phyloP scores from a whole-genome alignment of 2,113 vertebrate genomes.

The Onychostoma macrolepis region DNA sequence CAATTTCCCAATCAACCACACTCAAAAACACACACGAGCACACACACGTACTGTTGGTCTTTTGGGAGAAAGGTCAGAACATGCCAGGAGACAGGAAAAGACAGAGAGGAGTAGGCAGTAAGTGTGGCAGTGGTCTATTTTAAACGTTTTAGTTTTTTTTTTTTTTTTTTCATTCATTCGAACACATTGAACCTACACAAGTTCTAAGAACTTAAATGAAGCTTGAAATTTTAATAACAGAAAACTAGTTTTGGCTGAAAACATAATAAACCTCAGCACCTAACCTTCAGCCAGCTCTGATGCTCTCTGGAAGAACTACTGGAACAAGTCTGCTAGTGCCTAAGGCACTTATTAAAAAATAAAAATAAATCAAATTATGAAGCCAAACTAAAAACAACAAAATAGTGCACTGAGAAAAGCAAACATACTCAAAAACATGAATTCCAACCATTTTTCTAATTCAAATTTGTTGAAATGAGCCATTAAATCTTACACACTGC shows the following conservation, averaged over 20 bases:
- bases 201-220: not conserved
- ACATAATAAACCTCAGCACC: conserved; percentile 1
- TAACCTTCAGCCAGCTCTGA: conserved; percentile 11
- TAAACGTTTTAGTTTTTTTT: not conserved
- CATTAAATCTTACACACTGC: not conserved
- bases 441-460: not conserved
- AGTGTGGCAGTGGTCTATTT: not conserved
- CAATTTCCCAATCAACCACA: conserved; percentile 71
- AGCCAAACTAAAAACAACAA: conserved; percentile 11
- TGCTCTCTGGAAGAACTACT: not conserved
- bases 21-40: not conserved
- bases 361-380: conserved; percentile 3
- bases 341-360: not conserved
- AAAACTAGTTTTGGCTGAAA: conserved; percentile 8
- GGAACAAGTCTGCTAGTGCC: not conserved
- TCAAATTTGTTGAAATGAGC: not conserved
- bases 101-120: not conserved
- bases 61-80: conserved; percentile 72
- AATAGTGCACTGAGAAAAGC: not conserved
- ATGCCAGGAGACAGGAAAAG: conserved; percentile 65
- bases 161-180: not conserved
- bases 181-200: not conserved
- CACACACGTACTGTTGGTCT: conserved; percentile 54
- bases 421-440: not conserved
- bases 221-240: conserved; percentile 9